Conservation (phyloP, 2,888 invertebrate species). For the Steromphala cineraria region DNA sequence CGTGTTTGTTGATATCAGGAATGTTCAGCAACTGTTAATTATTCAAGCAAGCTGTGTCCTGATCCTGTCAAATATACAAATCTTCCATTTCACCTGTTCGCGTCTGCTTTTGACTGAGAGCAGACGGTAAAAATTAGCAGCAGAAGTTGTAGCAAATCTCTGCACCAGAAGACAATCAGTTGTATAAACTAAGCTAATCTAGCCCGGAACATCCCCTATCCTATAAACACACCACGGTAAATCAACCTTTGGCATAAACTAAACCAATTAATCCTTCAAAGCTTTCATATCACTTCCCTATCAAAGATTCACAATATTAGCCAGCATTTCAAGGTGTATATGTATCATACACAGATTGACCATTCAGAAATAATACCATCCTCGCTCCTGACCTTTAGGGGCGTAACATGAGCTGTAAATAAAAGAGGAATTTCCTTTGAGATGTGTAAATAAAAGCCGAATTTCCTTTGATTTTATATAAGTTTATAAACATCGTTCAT, state of each 20-base stretch:
- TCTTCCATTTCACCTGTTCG: background rate
- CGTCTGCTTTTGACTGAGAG: background rate
- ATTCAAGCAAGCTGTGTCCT: no score
- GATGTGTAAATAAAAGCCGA: no score
- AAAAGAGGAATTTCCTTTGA: background rate
- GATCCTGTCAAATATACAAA: background rate
- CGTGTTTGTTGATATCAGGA: no score
- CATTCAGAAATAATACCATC: background rate
- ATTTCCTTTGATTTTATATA: no score
- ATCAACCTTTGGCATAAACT: conserved; percentile 11
- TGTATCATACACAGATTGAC: background rate
- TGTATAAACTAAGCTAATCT: conserved; percentile 21
- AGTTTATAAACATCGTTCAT: no score
- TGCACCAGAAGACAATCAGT: background rate
- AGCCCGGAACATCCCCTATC: background rate
- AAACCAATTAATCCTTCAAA: conserved; percentile 8
- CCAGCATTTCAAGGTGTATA: background rate
- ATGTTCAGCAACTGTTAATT: no score
- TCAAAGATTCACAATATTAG: background rate
- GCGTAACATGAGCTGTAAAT: background rate
- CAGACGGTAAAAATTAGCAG: background rate
- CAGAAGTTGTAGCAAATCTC: background rate
- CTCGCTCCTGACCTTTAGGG: background rate
- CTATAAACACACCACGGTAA: background rate
- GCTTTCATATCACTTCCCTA: background rate